Conservation (phyloP, 2,113 vertebrate genomes). For the Bos taurus region DNA sequence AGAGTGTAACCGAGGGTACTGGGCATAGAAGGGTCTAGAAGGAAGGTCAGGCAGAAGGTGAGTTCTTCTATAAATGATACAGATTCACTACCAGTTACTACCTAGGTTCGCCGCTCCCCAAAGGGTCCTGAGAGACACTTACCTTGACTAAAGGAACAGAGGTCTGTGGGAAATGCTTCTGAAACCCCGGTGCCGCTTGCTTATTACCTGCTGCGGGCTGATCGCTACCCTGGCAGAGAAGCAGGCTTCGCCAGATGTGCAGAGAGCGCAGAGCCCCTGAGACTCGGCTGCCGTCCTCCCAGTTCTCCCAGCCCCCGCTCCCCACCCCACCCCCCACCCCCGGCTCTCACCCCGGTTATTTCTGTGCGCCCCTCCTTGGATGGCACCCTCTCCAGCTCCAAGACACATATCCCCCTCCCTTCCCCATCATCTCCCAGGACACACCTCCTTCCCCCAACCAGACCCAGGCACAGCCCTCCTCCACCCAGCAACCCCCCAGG, state of each 20-base stretch:
- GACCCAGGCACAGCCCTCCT: too few relatives aligned
- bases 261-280: conserved; percentile 26
- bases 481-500: background rate
- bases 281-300: conserved; percentile 10
- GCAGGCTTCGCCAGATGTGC: background rate
- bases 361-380: background rate
- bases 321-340: background rate
- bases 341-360: background rate
- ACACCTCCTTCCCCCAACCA: background rate
- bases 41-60: background rate
- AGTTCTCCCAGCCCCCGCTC: background rate
- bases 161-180: conserved; percentile 1
- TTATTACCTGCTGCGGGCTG: conserved; percentile 6
- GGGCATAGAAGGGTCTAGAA: background rate
- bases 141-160: background rate
- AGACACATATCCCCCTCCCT: background rate
- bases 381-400: too few relatives aligned
- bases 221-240: background rate
- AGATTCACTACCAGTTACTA: background rate
- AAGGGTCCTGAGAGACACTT: background rate
- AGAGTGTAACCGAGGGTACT: background rate
- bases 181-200: background rate
- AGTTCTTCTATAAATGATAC: background rate
- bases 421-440: background rate
- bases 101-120: accelerated